Base-by-base conservation (phyloP, 2,797 vertebrate species). In the Bovichtus diacanthus region DNA sequence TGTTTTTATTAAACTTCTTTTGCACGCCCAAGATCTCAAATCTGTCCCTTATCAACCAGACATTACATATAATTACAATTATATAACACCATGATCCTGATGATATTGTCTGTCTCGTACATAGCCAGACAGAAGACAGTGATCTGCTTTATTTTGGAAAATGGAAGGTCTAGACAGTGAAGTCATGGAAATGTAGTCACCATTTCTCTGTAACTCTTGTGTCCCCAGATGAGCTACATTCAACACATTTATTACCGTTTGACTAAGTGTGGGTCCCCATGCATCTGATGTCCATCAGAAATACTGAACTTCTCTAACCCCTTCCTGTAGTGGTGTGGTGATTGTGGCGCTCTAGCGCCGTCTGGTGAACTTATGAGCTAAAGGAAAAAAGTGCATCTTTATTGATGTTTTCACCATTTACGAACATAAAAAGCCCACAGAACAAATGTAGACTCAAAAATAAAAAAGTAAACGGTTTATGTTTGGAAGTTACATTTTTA, bases 111-210 rank as follows among this genome's bases (percentile, higher is more conserved):
- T 25, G 7, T 5, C 12, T 73, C 18, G 6, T 19, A n/a, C 60
- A 69, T 2, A 15, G 11, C 38, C 10, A 44, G 23, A 63, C 50
- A 25, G 19, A 29, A 18, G 53, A 77, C 61, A 43, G 21, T 7
- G 9, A 70, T 44, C 9, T 0, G 15, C 36, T 62, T 74, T 71
- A 77, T 73, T 82, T 84, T 81, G 44, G 70, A 82, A 83, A 80
- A 66, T 38, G 0, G 15, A 70, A 47, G 13, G 9, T 74, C 29
- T 29, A 65, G 62, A 81, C 60, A 6, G 49, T 88, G 78, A 89
- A 63, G 80, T 88, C 59, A 85, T 76, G 64, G 80, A 85, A 74
- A 78, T 70, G 0, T 71, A 62, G 54, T 64, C 76, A 63, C 23
- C 7, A 5, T 56, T 51, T 56, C 6, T 29, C 34, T 39, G 4